Conservation (phyloP, 2,113 vertebrate species). For the Oncorhynchus tshawytscha region DNA sequence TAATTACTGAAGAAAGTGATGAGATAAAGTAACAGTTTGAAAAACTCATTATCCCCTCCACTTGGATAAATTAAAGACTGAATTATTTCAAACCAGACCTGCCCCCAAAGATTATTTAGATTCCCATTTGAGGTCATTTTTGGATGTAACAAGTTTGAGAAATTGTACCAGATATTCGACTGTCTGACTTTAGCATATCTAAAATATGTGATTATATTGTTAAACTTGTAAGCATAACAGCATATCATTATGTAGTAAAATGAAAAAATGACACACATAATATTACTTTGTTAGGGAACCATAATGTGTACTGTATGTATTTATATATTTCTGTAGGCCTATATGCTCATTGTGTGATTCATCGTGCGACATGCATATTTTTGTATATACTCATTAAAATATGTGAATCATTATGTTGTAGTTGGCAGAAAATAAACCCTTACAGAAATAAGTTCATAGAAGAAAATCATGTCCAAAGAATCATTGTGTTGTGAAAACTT, state of each 20-base stretch:
- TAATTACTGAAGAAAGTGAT: slow-evolving; percentile 1
- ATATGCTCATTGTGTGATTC: slow-evolving; percentile 54
- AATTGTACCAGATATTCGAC: slow-evolving; percentile 49
- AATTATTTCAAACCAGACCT: slow-evolving; percentile 28
- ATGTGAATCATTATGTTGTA: slow-evolving; percentile 68
- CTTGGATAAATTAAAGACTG: slow-evolving; percentile 2
- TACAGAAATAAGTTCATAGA: slow-evolving; percentile 50
- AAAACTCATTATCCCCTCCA: slow-evolving; percentile 20
- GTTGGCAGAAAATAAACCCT: slow-evolving; percentile 64
- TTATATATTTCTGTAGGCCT: slow-evolving; percentile 58
- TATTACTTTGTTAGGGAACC: slow-evolving; percentile 52
- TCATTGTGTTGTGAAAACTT: slow-evolving; percentile 6
- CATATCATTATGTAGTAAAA: slow-evolving; percentile 45
- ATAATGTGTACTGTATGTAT: slow-evolving; percentile 57
- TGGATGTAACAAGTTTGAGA: slow-evolving; percentile 24
- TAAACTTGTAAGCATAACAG: slow-evolving; percentile 66
- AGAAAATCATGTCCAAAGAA: neutral
- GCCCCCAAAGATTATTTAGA: slow-evolving; percentile 22
- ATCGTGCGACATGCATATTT: slow-evolving; percentile 42
- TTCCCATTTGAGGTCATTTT: slow-evolving; percentile 43
- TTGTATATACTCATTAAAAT: slow-evolving; percentile 56
- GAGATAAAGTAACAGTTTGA: neutral
- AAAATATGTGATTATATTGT: slow-evolving; percentile 64
- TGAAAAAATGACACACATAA: slow-evolving; percentile 31
- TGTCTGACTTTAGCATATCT: slow-evolving; percentile 63